Conservation (phyloP, 2,888 invertebrate genomes). For the Schrankia costaestrigalis region DNA sequence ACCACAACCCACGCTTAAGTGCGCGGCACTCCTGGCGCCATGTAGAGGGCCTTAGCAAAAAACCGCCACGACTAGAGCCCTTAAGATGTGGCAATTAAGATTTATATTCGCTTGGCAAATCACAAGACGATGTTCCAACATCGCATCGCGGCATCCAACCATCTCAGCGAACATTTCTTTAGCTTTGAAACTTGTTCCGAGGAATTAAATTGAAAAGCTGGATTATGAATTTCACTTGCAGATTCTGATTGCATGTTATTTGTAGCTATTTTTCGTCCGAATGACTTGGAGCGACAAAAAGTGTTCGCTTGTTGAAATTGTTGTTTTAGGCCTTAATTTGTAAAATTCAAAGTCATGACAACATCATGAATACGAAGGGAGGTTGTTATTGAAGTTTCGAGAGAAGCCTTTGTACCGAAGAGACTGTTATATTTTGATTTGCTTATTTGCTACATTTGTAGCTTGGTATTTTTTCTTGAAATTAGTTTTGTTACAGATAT, state of each 20-base stretch:
- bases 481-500: too few species aligned
- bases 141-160: conserved; percentile 53
- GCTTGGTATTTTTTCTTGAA: too few species aligned
- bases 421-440: too few species aligned
- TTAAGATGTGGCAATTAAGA: conserved; percentile 70
- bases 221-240: conserved; percentile 48
- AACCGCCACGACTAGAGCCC: conserved; percentile 61
- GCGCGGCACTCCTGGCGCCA: conserved; percentile 49
- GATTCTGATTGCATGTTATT: conserved; percentile 27
- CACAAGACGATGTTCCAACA: conserved; percentile 49
- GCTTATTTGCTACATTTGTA: too few species aligned
- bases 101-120: conserved; percentile 69
- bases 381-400: too few species aligned
- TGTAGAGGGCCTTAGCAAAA: conserved; percentile 49
- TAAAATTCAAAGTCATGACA: too few species aligned
- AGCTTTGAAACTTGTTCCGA: conserved; percentile 56
- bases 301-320: too few species aligned
- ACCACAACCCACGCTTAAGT: conserved; percentile 48
- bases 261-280: conserved; percentile 9
- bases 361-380: too few species aligned
- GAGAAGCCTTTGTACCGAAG: too few species aligned
- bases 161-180: conserved; percentile 51
- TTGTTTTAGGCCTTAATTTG: too few species aligned
- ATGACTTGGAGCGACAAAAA: conserved; percentile 1
- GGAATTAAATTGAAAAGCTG: conserved; percentile 62